Base-by-base conservation (phyloP, 1,140 invertebrate species). In the Geopemphigus sp. region DNA sequence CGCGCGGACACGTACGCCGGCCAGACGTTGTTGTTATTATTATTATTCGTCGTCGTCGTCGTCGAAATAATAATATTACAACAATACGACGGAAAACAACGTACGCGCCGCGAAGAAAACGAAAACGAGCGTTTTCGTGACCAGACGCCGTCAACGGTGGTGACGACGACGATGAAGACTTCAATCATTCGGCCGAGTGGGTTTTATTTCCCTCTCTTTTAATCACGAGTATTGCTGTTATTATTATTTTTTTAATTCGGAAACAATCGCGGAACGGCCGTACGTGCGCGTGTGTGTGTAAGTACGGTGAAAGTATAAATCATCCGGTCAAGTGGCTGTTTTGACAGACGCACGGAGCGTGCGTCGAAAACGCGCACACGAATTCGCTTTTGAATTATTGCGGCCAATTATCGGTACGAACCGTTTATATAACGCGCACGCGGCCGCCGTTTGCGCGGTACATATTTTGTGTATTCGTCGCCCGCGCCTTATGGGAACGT, bases 261-360 rank as follows among this genome's bases (percentile, higher is more conserved):
- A 78, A 78, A 78, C 74, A 78, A 78, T 78, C 14, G 73, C 56
- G 15, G 73, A 57, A 45, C 64, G 32, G 24, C 66, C 29, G 26
- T 19, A 19, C 32, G 39, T 47, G 24, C 12, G n/a, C 50, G 19
- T 24, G n/a, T 26, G 32, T 32, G n/a, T 39, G 32, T 39, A 39
- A 1, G 32, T 24, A 66, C 29, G 45, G 73, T 76, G 73, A 76
- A 76, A 76, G 73, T 78, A 78, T 78, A 78, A 78, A 78, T 78
- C 74, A 78, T 61, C 45, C 74, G 74, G 74, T 78, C 74, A 78
- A 78, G 74, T 78, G 74, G 56, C 73, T 61, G 56, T 76, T 76
- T 57, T 76, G 73, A 76, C 73, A 61, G 73, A 39, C 45, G 73
- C 74, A 78, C 74, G 74, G n/a, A 78, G 74, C 57, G 50, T 78